A percentile compares a stretch with the other conserved stretches of the same genome.
Evolutionary conservation across 2,797 vertebrate genomes (phyloP).

Genomic region (Zonotrichia albicollis): DNA sequence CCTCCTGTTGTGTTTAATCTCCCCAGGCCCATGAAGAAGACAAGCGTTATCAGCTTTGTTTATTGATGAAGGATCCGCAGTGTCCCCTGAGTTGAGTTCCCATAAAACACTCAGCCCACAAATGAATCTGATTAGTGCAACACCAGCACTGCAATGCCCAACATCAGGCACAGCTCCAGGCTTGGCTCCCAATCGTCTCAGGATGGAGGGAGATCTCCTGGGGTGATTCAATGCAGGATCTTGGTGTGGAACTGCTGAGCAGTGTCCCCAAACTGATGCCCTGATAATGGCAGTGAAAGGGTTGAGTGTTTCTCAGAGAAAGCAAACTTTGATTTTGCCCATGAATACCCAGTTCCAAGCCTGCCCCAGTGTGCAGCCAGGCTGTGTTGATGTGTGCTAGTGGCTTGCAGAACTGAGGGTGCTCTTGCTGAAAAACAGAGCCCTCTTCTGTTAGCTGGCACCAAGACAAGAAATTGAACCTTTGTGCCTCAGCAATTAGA

Average conservation of each 20-base stretch:
- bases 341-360: not conserved
- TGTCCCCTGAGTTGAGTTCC: not conserved
- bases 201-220: not conserved
- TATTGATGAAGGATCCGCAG: not conserved
- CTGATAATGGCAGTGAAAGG: not conserved
- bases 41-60: not conserved
- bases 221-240: accelerated
- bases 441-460: constrained; percentile 22
- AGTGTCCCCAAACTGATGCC: too few species aligned
- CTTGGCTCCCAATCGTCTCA: not conserved
- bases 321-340: not conserved
- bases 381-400: not conserved
- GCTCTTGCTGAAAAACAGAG: constrained; percentile 1
- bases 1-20: not conserved
- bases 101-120: not conserved
- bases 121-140: not conserved
- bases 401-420: not conserved
- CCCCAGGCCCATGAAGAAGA: not conserved
- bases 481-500: not conserved
- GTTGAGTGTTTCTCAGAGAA: not conserved
- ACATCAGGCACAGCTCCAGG: accelerated
- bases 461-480: not conserved
- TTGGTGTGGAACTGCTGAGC: not conserved
- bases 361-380: not conserved
- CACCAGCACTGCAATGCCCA: not conserved